Evolutionary conservation across 2,113 vertebrate species (phyloP).

Genomic region (Alethe diademata): DNA sequence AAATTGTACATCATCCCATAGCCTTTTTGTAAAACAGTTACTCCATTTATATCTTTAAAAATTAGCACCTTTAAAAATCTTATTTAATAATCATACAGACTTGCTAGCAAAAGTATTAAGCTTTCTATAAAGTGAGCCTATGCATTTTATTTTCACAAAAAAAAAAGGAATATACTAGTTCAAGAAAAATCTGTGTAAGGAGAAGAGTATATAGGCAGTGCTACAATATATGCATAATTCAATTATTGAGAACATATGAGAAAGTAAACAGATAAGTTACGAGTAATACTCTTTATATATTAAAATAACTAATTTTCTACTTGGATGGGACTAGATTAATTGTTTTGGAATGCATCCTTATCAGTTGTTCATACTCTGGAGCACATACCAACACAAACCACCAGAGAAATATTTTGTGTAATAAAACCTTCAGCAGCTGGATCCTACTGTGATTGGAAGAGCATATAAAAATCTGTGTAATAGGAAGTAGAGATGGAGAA

Average conservation of each 20-base stretch:
- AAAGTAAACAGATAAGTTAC: not conserved
- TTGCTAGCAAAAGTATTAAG: not conserved
- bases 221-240: not conserved
- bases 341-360: constrained; percentile 11
- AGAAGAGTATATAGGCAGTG: not conserved
- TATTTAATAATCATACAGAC: not conserved
- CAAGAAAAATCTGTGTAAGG: not conserved
- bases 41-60: not conserved
- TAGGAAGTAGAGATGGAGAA: not conserved
- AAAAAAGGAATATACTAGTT: not conserved
- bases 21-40: not conserved
- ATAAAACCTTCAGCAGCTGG: not conserved
- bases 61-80: not conserved
- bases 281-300: not conserved
- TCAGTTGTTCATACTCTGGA: constrained; percentile 13
- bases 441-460: constrained; percentile 17
- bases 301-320: constrained; percentile 56
- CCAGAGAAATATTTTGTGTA: not conserved
- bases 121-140: not conserved
- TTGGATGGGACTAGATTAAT: constrained; percentile 34
- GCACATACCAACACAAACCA: not conserved
- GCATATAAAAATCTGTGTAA: not conserved
- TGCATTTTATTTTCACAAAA: not conserved
- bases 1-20: not conserved
- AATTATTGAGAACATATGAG: not conserved